Conservation (phyloP, 2,113 vertebrate genomes). For the Protobothrops flavoviridis region DNA sequence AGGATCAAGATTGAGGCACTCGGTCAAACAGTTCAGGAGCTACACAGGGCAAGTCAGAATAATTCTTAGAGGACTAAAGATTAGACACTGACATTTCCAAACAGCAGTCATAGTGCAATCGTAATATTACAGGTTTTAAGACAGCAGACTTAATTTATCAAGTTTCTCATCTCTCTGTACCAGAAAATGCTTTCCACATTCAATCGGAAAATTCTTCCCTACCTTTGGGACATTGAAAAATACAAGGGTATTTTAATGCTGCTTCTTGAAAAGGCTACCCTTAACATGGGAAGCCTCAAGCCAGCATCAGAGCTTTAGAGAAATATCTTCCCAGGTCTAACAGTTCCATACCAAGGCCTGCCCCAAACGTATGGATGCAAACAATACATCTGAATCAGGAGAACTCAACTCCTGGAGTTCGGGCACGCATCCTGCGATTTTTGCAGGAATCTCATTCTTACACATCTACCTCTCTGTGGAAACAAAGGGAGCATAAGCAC, state of each 20-base stretch:
- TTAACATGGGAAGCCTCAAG: not conserved
- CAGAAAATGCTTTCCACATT: too few relatives aligned
- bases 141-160: not conserved
- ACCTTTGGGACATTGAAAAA: not conserved
- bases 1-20: slow-evolving; percentile 85
- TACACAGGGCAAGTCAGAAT: slow-evolving; percentile 47
- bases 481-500: not conserved
- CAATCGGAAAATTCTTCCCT: not conserved
- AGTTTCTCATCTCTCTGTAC: not conserved
- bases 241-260: too few relatives aligned
- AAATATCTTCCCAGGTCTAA: not conserved
- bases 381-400: not conserved
- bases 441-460: not conserved
- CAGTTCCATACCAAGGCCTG: not conserved
- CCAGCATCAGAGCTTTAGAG: not conserved
- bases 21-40: slow-evolving; percentile 86
- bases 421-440: not conserved
- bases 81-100: not conserved
- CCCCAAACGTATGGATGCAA: not conserved
- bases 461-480: not conserved
- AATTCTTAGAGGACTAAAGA: not conserved
- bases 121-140: not conserved
- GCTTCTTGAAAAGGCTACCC: not conserved
- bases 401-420: not conserved
- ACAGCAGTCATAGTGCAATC: not conserved